phyloP scores from a whole-genome alignment of 2,888 invertebrate species.

The Dryococelus australis region DNA sequence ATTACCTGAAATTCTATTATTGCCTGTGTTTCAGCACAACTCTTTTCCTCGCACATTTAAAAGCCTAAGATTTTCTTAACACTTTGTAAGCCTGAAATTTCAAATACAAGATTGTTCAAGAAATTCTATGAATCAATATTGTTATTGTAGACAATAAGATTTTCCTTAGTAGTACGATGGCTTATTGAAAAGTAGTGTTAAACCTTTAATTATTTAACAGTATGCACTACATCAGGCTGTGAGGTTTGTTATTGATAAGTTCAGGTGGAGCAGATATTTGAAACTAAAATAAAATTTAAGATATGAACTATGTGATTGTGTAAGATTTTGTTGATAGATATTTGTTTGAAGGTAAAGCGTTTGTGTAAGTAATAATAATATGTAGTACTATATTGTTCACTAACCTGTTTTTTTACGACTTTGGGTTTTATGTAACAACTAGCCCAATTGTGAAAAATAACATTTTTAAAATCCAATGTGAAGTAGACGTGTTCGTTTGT shows the following conservation, averaged over 20 bases:
- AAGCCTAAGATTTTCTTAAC: not conserved
- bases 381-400: not conserved
- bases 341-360: no score
- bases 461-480: not conserved
- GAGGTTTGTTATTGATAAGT: not conserved
- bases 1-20: no score
- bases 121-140: not conserved
- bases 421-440: not conserved
- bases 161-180: not conserved
- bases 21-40: no score
- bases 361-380: no score
- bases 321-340: not conserved
- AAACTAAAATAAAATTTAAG: not conserved
- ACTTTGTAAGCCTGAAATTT: not conserved
- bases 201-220: not conserved
- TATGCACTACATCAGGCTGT: not conserved
- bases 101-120: not conserved
- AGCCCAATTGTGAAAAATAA: not conserved
- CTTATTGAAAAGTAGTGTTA: not conserved
- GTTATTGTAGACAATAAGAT: not conserved
- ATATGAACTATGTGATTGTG: not conserved
- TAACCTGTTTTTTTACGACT: not conserved
- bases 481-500: not conserved
- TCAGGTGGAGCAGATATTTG: not conserved
- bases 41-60: not conserved